A percentile compares a stretch with the other conserved stretches of the same genome.
phyloP scores from a whole-genome alignment of 2,797 vertebrate genomes.

The Syngnathus rostellatus region DNA sequence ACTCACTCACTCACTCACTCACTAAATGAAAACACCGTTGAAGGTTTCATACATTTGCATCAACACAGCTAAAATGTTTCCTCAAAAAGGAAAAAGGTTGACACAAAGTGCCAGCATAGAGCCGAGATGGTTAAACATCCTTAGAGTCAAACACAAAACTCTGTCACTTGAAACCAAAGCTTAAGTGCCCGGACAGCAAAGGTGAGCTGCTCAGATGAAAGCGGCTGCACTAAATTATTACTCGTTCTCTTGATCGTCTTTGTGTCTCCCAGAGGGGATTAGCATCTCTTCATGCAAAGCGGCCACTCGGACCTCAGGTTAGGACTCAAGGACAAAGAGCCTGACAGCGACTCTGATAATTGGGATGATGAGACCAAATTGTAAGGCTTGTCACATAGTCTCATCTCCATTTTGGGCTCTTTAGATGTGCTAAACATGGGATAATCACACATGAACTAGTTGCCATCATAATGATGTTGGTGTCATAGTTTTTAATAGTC shows the following conservation, averaged over 20 bases:
- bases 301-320: conserved; percentile 32
- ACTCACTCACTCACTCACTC: no score
- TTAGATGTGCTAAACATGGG: neutral
- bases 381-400: conserved; percentile 4
- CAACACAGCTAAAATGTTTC: neutral
- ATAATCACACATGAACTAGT: neutral
- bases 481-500: no score
- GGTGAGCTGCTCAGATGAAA: conserved; percentile 33
- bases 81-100: neutral
- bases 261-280: conserved; percentile 20
- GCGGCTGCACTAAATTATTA: conserved; percentile 36
- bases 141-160: conserved; percentile 3
- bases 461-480: no score
- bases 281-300: conserved; percentile 17
- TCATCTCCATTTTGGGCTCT: neutral
- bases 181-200: conserved; percentile 25
- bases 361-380: neutral
- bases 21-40: neutral
- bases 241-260: conserved; percentile 30
- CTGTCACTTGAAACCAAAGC: conserved; percentile 22
- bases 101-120: neutral
- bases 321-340: conserved; percentile 41
- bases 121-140: neutral
- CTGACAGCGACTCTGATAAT: conserved; percentile 23
- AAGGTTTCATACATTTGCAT: neutral